Evolutionary conservation across 2,113 vertebrate species (phyloP).

Genomic region (Octodon degus): DNA sequence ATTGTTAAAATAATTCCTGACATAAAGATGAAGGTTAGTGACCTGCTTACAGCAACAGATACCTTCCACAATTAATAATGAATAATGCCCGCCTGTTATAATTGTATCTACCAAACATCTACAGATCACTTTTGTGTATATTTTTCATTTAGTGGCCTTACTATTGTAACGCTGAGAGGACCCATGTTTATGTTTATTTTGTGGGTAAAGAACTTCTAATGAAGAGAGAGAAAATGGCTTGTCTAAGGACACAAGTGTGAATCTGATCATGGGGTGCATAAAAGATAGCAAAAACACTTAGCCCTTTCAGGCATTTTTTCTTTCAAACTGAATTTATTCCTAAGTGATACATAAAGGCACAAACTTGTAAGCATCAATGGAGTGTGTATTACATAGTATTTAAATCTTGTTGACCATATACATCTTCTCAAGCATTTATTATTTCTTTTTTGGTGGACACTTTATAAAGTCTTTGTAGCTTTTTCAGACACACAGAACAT

Average conservation of each 20-base stretch:
- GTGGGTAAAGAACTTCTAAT: background rate
- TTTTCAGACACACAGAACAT: background rate
- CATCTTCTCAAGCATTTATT: background rate
- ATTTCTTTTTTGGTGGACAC: background rate
- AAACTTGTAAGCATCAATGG: background rate
- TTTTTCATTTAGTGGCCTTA: background rate
- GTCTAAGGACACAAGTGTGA: background rate
- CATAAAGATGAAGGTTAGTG: background rate
- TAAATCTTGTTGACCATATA: background rate
- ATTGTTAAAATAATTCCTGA: conserved; percentile 10
- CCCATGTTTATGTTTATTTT: background rate
- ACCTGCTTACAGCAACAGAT: background rate
- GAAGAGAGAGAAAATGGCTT: background rate
- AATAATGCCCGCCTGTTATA: background rate
- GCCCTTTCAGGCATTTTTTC: background rate
- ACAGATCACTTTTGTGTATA: background rate
- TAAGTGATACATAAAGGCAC: background rate
- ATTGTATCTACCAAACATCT: background rate
- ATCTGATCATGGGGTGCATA: background rate
- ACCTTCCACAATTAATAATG: background rate
- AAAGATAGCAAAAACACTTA: background rate
- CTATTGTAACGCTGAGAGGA: background rate
- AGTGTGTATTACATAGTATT: background rate
- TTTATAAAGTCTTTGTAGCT: background rate
- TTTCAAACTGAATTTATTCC: background rate